Evolutionary conservation across 2,797 vertebrate genomes (phyloP), one percentile per base, ranked within the genome.

Genomic region (Tapera naevia): DNA sequence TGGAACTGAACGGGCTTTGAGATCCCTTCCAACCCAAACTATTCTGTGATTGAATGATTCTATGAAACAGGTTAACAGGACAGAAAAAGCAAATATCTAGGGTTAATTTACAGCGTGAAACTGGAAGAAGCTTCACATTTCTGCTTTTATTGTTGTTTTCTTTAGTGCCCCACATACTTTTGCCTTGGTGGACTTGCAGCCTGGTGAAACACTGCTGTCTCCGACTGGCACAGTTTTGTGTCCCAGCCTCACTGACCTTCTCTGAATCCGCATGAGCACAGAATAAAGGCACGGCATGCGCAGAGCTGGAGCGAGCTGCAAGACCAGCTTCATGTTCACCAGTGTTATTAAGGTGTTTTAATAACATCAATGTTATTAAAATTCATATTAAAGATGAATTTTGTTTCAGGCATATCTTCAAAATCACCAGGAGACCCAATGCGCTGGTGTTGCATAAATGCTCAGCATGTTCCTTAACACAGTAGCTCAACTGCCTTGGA

Each of bases 301-400:
- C 4, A 3, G 78, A 86, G 84, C 80, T 0, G 7, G 51, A n/a
- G 75, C 1, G 13, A 70, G 80, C 86, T 8, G 69, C 33, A 17
- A 66, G 88, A 9, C 33, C 10, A 25, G 45, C 45, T 39, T 32
- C 0, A 0, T 3, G 35, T 11, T 82, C 80, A 11, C 30, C 10
- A 70, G 58, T 3, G 24, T 51, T 50, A 69, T 84, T 69, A 69
- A 69, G 37, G 30, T 1, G 35, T 33, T n/a, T n/a, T n/a, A n/a
- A n/a, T n/a, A n/a, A n/a, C n/a, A n/a, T n/a, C n/a, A n/a, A n/a
- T n/a, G n/a, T n/a, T n/a, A n/a, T n/a, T n/a, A n/a, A n/a, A n/a
- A n/a, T n/a, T n/a, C n/a, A n/a, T n/a, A 95, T 94, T 88, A 95
- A 94, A 96, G 45, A 95, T 81, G 53, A 75, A 75, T 86, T 96